A percentile compares a stretch with the other conserved stretches of the same genome.
Conservation (phyloP, 2,888 invertebrate species). For the Hyalella azteca region DNA sequence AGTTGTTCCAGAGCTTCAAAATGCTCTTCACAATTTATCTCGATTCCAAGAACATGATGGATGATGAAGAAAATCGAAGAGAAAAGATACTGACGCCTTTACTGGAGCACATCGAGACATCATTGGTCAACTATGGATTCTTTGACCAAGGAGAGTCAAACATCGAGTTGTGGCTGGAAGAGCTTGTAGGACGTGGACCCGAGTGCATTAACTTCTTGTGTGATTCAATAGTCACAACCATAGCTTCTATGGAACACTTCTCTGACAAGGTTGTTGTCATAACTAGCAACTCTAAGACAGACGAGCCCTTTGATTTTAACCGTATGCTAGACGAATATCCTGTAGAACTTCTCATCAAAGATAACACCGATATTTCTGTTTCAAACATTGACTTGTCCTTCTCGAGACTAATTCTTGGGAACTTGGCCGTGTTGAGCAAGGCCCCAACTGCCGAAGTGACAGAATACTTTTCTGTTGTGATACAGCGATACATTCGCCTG, state of each 20-base stretch:
- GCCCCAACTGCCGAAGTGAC: neutral
- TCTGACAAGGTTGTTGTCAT: conserved; percentile 14
- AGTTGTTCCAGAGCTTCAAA: conserved; percentile 4
- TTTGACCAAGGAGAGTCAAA: conserved; percentile 16
- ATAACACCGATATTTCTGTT: neutral
- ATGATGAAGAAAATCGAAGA: neutral
- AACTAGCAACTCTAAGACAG: neutral
- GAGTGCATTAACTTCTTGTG: conserved; percentile 31
- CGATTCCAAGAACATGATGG: neutral
- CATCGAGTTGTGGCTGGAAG: neutral
- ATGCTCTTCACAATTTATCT: conserved; percentile 18
- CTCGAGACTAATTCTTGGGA: conserved; percentile 22
- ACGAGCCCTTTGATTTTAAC: conserved; percentile 18
- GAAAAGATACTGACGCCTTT: conserved; percentile 2
- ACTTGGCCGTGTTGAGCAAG: neutral
- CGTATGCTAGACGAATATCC: neutral
- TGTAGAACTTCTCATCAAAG: neutral
- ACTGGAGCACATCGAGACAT: conserved; percentile 1
- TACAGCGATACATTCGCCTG: neutral
- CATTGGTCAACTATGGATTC: conserved; percentile 21
- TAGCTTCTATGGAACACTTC: conserved; percentile 10
- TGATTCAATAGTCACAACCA: neutral
- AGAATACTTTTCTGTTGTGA: conserved; percentile 4
- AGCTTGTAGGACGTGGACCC: neutral
- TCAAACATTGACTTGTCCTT: neutral